Evolutionary conservation across 1,140 invertebrate genomes (phyloP).

Genomic region (Araneus ventricosus): DNA sequence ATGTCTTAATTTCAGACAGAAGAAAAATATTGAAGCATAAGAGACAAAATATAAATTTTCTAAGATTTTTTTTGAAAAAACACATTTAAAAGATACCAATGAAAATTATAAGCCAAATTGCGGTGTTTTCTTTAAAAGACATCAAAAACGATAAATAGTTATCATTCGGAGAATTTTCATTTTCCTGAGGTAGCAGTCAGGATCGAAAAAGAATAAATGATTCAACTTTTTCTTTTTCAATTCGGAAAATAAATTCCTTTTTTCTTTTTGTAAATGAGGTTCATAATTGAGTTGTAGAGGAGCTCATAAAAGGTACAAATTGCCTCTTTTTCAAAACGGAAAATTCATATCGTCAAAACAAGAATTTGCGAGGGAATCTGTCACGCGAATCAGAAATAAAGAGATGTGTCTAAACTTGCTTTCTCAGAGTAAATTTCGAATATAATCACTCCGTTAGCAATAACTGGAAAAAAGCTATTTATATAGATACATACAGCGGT

Average conservation of each 20-base stretch:
- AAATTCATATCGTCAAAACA: not conserved
- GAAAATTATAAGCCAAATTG: not conserved
- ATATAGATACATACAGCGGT: not conserved
- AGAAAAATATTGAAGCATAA: too few species aligned
- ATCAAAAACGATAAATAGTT: not conserved
- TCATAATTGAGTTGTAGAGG: not conserved
- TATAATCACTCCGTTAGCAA: not conserved
- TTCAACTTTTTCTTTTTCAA: not conserved
- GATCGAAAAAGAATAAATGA: not conserved
- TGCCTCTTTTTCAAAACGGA: not conserved
- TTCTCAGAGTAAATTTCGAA: not conserved
- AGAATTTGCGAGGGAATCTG: not conserved
- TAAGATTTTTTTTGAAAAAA: too few species aligned
- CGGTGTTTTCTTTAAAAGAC: not conserved
- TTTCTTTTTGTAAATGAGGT: not conserved
- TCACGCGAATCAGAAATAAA: not conserved
- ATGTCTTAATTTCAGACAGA: too few species aligned
- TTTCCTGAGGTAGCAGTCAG: not conserved
- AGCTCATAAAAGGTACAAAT: constrained; percentile 25
- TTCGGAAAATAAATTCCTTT: not conserved
- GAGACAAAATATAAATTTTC: too few species aligned
- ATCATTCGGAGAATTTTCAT: not conserved
- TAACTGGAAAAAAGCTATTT: not conserved
- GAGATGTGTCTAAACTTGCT: not conserved
- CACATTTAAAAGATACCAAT: not conserved